Evolutionary conservation across 2,888 invertebrate species (phyloP), one percentile per base, ranked within the genome.

Genomic region (Sturmia bella): DNA sequence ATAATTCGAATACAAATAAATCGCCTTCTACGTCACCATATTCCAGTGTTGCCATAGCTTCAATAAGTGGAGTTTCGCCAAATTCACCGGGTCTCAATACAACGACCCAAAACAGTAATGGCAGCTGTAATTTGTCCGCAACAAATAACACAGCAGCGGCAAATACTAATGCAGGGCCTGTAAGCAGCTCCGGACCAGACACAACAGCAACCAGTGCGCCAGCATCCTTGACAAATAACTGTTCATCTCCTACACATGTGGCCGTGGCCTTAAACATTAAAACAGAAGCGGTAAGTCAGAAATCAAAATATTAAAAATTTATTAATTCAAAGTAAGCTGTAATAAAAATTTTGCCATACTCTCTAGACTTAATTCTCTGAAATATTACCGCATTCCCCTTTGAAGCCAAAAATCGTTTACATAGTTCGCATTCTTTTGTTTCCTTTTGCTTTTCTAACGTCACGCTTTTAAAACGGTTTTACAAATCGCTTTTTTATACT

Each of bases 1-100:
- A 88, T 56, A 88, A 89, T 84, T 89, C 89, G 78, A 88, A 87
- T 86, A 88, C 89, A 85, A 88, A 87, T 76, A 89, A 89, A 68
- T 87, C 87, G 57, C 87, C 87, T 45, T 64, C 84, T 45, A 69
- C 76, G 7, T 85, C 85, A 43, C 85, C 85, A 13, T 85, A 84
- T 43, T 85, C 85, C 32, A 84, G 77, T 63, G 84, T 72, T 32
- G 85, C 85, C 39, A 82, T 84, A 19, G 82, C 83, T 9, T 85
- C 85, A 4, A 76, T 84, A 50, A 84, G 83, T 32, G 83, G 79
- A 0, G 57, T 81, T 0, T 81, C 83, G 21, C 83, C 85, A 6
- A 77, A 78, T 43, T 84, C 85, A 2, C 79, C 85, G 0, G 83
- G 80, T 0, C 81, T 80, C 2, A 80, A 75, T 24, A 84, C 84